Evolutionary conservation across 64 coral and sea anemone species (phyloP).

Genomic region (Porites lutea): DNA sequence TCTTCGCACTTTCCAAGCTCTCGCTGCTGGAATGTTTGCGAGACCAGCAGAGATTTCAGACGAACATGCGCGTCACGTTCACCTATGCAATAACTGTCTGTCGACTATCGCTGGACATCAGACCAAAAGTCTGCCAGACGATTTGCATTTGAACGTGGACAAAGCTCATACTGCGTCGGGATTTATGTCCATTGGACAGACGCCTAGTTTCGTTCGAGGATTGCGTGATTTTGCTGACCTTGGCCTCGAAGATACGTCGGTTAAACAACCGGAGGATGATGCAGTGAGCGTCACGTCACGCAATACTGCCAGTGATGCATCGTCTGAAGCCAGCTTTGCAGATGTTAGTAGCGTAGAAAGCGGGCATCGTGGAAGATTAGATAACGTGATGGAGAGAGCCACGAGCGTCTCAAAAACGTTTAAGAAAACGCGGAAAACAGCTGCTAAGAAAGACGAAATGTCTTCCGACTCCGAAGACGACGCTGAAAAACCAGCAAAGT

Average conservation of each 20-base stretch:
- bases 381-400: slow-evolving; percentile 5
- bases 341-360: slow-evolving; percentile 91
- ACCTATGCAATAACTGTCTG: slow-evolving; percentile 80
- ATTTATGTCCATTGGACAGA: slow-evolving; percentile 36
- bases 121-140: not conserved
- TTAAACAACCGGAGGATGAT: not conserved
- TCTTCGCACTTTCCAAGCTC: slow-evolving; percentile 83
- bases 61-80: slow-evolving; percentile 82
- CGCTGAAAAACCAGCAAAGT: slow-evolving; percentile 8
- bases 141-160: not conserved
- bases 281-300: slow-evolving; percentile 50
- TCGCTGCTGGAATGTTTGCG: slow-evolving; percentile 77
- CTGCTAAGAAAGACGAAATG: not conserved
- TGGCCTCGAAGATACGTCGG: slow-evolving; percentile 24
- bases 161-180: slow-evolving; percentile 5
- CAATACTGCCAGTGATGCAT: slow-evolving; percentile 70
- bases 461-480: slow-evolving; percentile 64
- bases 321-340: slow-evolving; percentile 91
- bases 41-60: slow-evolving; percentile 78
- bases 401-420: slow-evolving; percentile 23
- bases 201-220: slow-evolving; percentile 86
- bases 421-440: slow-evolving; percentile 12
- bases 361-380: slow-evolving; percentile 36
- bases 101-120: slow-evolving; percentile 54
- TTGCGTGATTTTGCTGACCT: slow-evolving; percentile 79